Base-by-base conservation (phyloP, 2,797 vertebrate genomes). In the Acrossocheilus wenchowensis region DNA sequence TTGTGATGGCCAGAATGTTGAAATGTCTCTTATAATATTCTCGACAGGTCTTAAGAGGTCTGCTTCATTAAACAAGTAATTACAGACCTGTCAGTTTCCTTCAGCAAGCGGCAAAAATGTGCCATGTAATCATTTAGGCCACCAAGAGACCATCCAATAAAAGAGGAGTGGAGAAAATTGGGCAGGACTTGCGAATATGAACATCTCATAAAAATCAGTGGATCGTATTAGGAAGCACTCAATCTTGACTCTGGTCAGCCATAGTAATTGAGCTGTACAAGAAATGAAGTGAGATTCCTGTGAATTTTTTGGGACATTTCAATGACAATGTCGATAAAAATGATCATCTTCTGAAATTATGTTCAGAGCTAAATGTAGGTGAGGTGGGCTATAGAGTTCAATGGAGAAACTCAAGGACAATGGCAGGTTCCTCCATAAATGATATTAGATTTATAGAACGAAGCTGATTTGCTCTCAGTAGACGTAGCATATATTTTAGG, bases 31-130 rank as follows among this genome's bases (percentile, higher is more conserved):
- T 78, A 84, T 74, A 86, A 86, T 86, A 81, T 81, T 86, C 57
- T 64, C 12, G 64, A 81, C 77, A 72, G 84, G 84, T 85, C 43
- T 81, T 83, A 73, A 80, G 68, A 88, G 74, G 84, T 80, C 81
- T 80, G 81, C 64, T 86, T 86, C 77, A 84, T 81, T 84, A 84
- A 71, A 88, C 77, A 86, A 66, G 71, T 88, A 81, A 86, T 88
- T 88, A 88, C 88, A 84, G 81, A 81, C 60, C 50, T 86, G 88
- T 83, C 85, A 81, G 78, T 83, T 88, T 86, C 45, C 45, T 43
- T 86, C 48, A 68, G 19, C 10, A 12, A 66, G 64, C 23, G 9
- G 41, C 69, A 60, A 80, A 84, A 88, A 86, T 86, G 69, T 81
- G 77, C 82, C 71, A 2, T 75, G 71, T 81, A 80, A 86, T 84